Conservation (phyloP, 2,797 vertebrate genomes). For the Coilia nasus region DNA sequence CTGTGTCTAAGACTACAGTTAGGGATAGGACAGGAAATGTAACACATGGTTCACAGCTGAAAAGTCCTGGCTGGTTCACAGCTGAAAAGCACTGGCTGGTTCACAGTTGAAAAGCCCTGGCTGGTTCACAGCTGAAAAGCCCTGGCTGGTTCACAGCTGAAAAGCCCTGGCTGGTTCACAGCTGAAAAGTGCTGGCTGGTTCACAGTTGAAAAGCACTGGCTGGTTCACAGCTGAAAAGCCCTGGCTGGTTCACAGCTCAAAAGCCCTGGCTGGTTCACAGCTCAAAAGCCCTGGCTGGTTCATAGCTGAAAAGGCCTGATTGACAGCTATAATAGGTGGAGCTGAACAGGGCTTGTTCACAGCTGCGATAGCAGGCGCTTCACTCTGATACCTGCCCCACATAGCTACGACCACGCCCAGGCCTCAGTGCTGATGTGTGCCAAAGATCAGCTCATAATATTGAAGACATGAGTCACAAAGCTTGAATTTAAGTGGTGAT, state of each 20-base stretch:
- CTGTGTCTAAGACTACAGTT: too few species aligned
- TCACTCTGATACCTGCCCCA: conserved; percentile 78
- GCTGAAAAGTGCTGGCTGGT: too few species aligned
- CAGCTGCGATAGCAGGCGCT: conserved; percentile 81
- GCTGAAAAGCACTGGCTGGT: too few species aligned
- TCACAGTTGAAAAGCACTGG: neutral
- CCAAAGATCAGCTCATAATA: neutral
- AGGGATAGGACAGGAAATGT: too few species aligned
- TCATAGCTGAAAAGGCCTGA: conserved; percentile 78
- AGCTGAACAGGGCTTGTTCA: conserved; percentile 77
- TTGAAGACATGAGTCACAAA: neutral
- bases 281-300: conserved; percentile 75
- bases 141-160: too few species aligned
- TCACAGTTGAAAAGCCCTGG: too few species aligned
- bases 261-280: conserved; percentile 68
- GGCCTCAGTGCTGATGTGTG: conserved; percentile 1
- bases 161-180: too few species aligned
- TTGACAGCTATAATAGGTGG: conserved; percentile 79
- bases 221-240: conserved; percentile 18
- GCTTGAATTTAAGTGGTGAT: neutral
- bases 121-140: too few species aligned
- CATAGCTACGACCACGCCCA: conserved; percentile 46
- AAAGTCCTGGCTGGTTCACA: too few species aligned
- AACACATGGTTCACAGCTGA: too few species aligned
- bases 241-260: neutral